Base-by-base conservation (phyloP, 2,797 vertebrate genomes). In the Chromobotia macracanthus region DNA sequence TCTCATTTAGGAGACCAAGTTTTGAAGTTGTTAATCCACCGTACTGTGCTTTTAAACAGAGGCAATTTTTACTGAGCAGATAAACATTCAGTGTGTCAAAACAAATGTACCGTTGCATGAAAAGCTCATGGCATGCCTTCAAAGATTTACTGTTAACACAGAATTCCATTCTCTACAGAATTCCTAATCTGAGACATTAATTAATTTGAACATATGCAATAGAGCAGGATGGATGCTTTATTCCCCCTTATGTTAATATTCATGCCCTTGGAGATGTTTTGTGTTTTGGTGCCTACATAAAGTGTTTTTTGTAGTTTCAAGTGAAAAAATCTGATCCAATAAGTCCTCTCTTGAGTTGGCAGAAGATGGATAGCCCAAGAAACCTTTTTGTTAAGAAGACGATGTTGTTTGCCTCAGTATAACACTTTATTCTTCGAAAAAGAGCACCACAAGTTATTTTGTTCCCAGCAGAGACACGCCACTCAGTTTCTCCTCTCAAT, bases 201-300 rank as follows among this genome's bases (percentile, higher is more conserved):
- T 93, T 91, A 86, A 90, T 90, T 89, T 89, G 80, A 90, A 89
- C 90, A 88, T 91, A 91, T 91, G 61, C 69, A 92, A 90, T 90
- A 89, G 86, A 90, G 91, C 89, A 89, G 86, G 82, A 82, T 87
- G 72, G 70, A 86, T 86, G 89, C 88, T 89, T 87, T 89, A 89
- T 89, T 88, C 77, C 83, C 84, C 83, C 88, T 90, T 90, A 90
- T 83, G 80, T 53, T 53, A 88, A 89, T 85, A 83, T 84, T 87
- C 88, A 76, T 91, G 89, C 91, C 89, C 89, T 87, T 84, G 75
- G 88, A 89, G 88, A 91, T 88, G 81, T 86, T 72, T 67, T 61
- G 41, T 56, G 60, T 58, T 65, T 75, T 77, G 65, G 70, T 53
- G n/a, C 87, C 86, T 88, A 89, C 90, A 90, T 86, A 61, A 31